Evolutionary conservation across 2,113 vertebrate genomes (phyloP), one percentile per base, ranked within the genome.

Genomic region (Rostratula benghalensis): DNA sequence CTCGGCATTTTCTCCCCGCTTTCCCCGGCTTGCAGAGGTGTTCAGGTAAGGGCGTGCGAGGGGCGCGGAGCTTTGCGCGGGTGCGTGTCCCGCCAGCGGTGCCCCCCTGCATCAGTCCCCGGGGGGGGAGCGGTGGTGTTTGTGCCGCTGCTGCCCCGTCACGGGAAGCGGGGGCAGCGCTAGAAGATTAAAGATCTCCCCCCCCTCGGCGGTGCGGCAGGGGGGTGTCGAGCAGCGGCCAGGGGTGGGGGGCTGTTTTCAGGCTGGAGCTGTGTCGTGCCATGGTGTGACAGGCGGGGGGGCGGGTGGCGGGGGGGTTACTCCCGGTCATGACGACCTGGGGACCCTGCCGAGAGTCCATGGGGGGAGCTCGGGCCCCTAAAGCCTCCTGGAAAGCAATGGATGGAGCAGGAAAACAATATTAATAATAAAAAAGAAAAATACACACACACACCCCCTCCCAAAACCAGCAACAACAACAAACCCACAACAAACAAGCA

Each of bases 261-360:
- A 12, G 65, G 31, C 60, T 31, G 84, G 30, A 59, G 64, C 37
- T 10, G 51, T 20, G 33, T 35, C 14, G 53, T 67, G 80, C 54
- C 48, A 0, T 17, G 83, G 31, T 15, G 80, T 82, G 69, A 84
- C 83, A 76, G 46, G 17, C 25, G 9, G 31, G 25, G 20, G 46
- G 16, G 31, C 16, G 15, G 9, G 35, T 22, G 20, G 46, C 11
- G 31, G 30, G 20, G n/a, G 74, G 96, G 97, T 98, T 97, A 98
- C 96, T 98, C 77, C 94, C 95, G 97, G 98, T 98, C 98, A 98
- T 82, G 75, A 31, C 20, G 61, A 54, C 51, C 71, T 31, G 91
- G 90, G 95, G 96, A 97, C 82, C 95, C 50, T 73, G 50, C 17
- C 24, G 6, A 3, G 1, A 28, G 18, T 5, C 10, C 5, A 6